phyloP scores from a whole-genome alignment of 2,797 vertebrate genomes.

The Hypotaenidia okinawae region DNA sequence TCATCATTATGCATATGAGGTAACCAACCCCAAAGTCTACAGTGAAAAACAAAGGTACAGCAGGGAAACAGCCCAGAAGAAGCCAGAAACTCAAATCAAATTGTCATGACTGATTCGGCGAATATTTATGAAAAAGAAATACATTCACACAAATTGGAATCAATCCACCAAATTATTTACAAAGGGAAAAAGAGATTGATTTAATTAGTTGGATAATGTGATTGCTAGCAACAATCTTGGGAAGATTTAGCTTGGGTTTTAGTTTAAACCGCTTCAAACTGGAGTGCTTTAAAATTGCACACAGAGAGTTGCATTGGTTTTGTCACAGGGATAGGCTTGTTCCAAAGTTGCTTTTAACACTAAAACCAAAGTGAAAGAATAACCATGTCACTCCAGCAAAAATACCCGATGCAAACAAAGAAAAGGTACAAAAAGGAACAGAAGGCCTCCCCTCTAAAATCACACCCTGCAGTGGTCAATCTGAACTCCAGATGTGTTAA shows the following conservation, averaged over 20 bases:
- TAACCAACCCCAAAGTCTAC: not conserved
- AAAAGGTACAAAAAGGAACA: not conserved
- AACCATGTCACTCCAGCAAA: not conserved
- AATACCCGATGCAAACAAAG: not conserved
- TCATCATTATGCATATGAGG: not conserved
- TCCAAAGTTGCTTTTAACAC: not conserved
- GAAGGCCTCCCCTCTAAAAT: not conserved
- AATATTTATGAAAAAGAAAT: not conserved
- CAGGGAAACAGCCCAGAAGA: not conserved
- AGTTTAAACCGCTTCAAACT: not conserved
- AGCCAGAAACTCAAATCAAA: not conserved
- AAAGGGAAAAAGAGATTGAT: not conserved
- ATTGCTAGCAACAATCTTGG: not conserved
- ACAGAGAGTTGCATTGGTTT: not conserved
- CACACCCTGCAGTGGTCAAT: not conserved
- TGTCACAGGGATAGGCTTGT: not conserved
- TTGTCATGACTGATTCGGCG: not conserved
- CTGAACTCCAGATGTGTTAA: not conserved
- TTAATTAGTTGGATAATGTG: not conserved
- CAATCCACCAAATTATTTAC: not conserved
- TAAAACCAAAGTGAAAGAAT: not conserved
- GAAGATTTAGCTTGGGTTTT: not conserved
- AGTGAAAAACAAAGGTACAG: not conserved
- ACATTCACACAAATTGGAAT: not conserved
- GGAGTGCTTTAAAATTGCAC: not conserved